phyloP scores from a whole-genome alignment of 2,797 vertebrate genomes.

The Xerus rutilus region DNA sequence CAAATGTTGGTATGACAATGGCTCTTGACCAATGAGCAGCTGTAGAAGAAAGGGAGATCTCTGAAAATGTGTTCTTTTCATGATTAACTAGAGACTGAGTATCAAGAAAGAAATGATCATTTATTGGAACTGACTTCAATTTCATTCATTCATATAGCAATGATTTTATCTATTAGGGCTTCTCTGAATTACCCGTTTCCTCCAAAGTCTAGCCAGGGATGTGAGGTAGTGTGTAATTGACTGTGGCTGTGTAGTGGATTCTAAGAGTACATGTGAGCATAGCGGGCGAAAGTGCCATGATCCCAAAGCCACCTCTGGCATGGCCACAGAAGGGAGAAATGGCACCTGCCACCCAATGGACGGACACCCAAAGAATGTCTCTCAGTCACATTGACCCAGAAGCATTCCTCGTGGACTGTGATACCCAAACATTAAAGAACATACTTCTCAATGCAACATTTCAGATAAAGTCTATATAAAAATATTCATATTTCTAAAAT shows the following conservation, averaged over 20 bases:
- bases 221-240: not conserved
- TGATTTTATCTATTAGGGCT: not conserved
- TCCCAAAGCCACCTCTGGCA: not conserved
- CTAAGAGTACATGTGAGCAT: not conserved
- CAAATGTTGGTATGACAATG: conserved; percentile 76
- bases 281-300: rapidly evolving
- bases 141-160: not conserved
- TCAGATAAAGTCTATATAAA: not conserved
- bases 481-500: not conserved
- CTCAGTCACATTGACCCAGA: too few species aligned
- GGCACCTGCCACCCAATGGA: not conserved
- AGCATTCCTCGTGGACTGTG: not conserved
- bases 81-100: not conserved
- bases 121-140: not conserved
- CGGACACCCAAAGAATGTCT: not conserved
- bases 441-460: not conserved
- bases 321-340: not conserved
- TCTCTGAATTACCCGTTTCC: not conserved
- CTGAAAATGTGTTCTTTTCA: not conserved
- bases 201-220: not conserved
- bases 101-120: not conserved
- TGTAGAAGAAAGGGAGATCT: conserved; percentile 81
- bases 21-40: conserved; percentile 91
- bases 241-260: not conserved
- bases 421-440: not conserved